Evolutionary conservation across 2,797 vertebrate genomes (phyloP), one percentile per base, ranked within the genome.

Genomic region (Ceryle rudis): DNA sequence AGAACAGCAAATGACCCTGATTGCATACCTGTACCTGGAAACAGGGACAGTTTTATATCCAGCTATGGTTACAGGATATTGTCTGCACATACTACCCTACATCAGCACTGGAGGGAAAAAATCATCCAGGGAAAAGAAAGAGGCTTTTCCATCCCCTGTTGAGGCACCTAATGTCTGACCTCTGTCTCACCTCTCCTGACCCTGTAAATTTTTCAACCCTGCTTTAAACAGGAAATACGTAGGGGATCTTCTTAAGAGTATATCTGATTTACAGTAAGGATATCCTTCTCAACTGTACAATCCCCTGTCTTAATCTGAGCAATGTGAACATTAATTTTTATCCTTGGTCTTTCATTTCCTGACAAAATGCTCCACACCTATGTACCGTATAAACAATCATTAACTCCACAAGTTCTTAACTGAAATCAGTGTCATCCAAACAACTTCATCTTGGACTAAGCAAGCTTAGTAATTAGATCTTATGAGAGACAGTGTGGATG

Each of bases 151-250:
- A 49, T 33, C 46, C 52, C 16, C 16, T 67, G 20, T 6, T 62
- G 46, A 88, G 29, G 17, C 15, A 20, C 6, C 21, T 72, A 26
- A 62, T 54, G 39, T 29, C 58, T 93, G 79, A 90, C 3, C 26
- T 75, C 19, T 58, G 29, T 75, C 62, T 93, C 51, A 69, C 49
- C 47, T 75, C 54, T 72, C 86, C 70, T 79, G 62, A 83, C 28
- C 22, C 28, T 19, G 6, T 62, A 70, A 58, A 41, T 92, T 52
- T 75, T 94, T 93, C 66, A 79, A 14, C 14, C 9, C 25, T 64
- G 15, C 22, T 92, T 86, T 93, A 73, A 85, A 84, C 42, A 89
- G 66, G 93, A 96, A 94, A 64, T 47, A 89, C 84, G 35, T 75
- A 81, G 42, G 13, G 9, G n/a, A 89, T 94, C 66, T 82, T 87